Conservation (phyloP, 2,113 vertebrate genomes). For the Cryptomyrus ogoouensis region DNA sequence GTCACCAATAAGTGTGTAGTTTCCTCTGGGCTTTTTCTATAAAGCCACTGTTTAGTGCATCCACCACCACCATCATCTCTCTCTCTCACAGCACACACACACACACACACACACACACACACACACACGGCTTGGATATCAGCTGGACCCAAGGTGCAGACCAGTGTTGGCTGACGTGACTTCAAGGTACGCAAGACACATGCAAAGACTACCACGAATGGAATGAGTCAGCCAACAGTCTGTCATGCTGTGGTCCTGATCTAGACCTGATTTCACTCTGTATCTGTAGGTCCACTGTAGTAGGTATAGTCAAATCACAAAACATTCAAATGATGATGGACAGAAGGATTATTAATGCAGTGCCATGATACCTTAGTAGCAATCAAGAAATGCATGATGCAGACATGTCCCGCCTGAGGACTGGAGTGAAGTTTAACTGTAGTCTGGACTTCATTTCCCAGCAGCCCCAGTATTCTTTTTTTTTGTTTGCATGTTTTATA, state of each 20-base stretch:
- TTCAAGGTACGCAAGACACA: not conserved
- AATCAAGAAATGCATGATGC: conserved; percentile 6
- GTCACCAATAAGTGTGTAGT: conserved; percentile 45
- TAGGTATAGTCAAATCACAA: not conserved
- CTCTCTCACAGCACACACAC: not conserved
- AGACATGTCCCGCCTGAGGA: not conserved
- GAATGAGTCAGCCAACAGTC: not conserved
- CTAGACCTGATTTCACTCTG: not conserved
- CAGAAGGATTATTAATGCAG: not conserved
- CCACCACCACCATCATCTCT: not conserved
- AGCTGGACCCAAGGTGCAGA: not conserved
- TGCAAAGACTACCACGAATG: not conserved
- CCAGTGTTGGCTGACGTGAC: not conserved
- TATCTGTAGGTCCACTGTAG: not conserved
- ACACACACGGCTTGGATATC: not conserved
- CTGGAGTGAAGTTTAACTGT: not conserved
- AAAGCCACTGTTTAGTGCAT: not conserved
- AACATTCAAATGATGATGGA: not conserved
- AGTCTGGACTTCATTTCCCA: not conserved
- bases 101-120: conserved; percentile 13
- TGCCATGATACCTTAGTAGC: not conserved
- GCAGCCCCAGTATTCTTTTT: not conserved
- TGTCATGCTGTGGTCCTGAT: not conserved
- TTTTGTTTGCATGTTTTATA: not conserved
- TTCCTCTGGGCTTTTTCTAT: conserved; percentile 42